These are phyloP conservation scores for Artibeus lituratus DNA, from an alignment of 2,797 vertebrate genomes.

Conservation along the genomic window DNA sequence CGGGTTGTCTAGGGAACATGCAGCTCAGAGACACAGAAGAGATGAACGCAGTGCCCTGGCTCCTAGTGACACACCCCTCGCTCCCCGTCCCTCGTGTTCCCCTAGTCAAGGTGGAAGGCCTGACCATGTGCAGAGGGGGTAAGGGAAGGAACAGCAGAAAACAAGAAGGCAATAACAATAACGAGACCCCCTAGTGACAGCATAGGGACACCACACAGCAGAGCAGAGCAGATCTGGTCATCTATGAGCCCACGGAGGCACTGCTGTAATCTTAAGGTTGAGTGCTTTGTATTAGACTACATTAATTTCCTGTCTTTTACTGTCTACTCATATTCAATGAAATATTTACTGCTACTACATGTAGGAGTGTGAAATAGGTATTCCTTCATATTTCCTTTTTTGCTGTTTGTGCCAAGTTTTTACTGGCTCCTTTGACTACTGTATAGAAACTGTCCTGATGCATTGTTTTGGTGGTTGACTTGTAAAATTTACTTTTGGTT, in stretches of 20 bases:
- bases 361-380: background rate
- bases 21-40: background rate
- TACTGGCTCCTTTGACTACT: background rate
- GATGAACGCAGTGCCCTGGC: background rate
- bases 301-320: background rate
- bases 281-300: background rate
- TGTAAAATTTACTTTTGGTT: background rate
- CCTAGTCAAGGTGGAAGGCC: background rate
- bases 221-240: background rate
- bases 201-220: background rate
- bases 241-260: background rate
- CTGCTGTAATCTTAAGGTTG: background rate
- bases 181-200: background rate
- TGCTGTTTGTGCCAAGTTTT: background rate
- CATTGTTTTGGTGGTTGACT: background rate
- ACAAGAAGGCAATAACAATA: background rate
- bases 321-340: background rate
- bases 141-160: background rate
- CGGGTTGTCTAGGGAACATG: background rate
- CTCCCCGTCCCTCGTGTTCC: accelerated
- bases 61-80: too few relatives aligned
- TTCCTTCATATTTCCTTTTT: background rate
- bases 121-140: background rate
- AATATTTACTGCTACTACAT: background rate
- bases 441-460: background rate